Base-by-base conservation (phyloP, 2,888 invertebrate genomes). In the Aphidius colemani region DNA sequence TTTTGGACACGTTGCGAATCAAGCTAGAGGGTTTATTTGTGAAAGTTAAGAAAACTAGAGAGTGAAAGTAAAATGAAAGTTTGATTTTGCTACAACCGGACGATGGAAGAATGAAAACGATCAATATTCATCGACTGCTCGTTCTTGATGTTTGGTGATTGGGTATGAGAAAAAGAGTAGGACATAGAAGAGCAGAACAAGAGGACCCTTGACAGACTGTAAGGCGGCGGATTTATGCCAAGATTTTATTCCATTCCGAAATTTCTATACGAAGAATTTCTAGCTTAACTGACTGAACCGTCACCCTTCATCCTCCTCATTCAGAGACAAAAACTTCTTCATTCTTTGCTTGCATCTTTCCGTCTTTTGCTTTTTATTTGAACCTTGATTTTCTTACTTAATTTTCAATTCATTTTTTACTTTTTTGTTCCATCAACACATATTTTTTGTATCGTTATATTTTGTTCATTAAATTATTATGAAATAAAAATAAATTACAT, bases 101-200 rank as follows among this genome's bases (percentile, higher is more conserved):
- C 57, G 68, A 66, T 66, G 65, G 67, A 68, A 72, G 77, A 79
- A 79, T 74, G 74, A 72, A 70, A 73, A 71, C 79, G 79, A 81
- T 80, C 81, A 80, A 81, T 81, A 81, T 81, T 81, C 81, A 80
- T 81, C 75, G 77, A 72, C 70, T 68, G 72, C 68, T 67, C 69
- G 71, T 71, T 68, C 61, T 59, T 49, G 56, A 58, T 58, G 65
- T 10, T 45, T 46, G 55, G 50, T 18, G 48, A 59, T 18, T 61
- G 59, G 11, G 13, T 58, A 64, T 65, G 66, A 59, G 53, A 48
- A 59, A 61, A 64, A 63, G 50, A 48, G 59, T 13, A 44, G 49
- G 49, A 43, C 41, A 44, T 67, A 70, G 69, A 67, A 68, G 63
- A 63, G 63, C 66, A 63, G 65, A 69, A 68, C 66, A 40, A 63